Conservation (phyloP, 2,888 invertebrate species). For the Danaus chrysippus region DNA sequence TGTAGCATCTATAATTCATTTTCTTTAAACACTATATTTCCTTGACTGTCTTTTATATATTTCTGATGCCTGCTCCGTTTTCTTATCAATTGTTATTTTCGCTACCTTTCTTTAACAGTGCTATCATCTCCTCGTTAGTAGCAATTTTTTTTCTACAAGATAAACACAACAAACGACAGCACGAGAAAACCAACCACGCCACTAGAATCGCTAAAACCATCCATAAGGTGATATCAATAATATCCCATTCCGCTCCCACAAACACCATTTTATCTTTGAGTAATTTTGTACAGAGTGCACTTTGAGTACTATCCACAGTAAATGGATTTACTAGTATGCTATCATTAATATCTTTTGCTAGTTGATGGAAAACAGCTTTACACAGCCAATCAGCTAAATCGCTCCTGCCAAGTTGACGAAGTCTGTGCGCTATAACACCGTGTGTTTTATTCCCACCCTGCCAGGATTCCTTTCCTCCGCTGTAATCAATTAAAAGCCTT, state of each 20-base stretch:
- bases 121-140: slow-evolving; percentile 26
- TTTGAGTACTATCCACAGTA: slow-evolving; percentile 30
- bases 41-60: too few relatives aligned
- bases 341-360: slow-evolving; percentile 70
- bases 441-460: slow-evolving; percentile 80
- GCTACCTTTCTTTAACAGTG: slow-evolving; percentile 16
- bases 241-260: slow-evolving; percentile 41
- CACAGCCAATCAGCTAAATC: slow-evolving; percentile 82
- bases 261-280: slow-evolving; percentile 34
- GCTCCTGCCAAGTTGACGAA: slow-evolving; percentile 77
- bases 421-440: slow-evolving; percentile 71
- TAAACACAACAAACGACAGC: slow-evolving; percentile 29
- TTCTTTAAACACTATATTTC: too few relatives aligned
- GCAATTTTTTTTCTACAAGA: slow-evolving; percentile 22
- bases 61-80: too few relatives aligned
- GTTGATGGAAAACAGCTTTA: slow-evolving; percentile 73
- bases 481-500: slow-evolving; percentile 79
- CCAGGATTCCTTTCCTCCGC: slow-evolving; percentile 47
- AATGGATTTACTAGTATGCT: slow-evolving; percentile 41
- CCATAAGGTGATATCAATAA: slow-evolving; percentile 46
- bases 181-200: slow-evolving; percentile 33
- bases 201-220: slow-evolving; percentile 38
- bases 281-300: slow-evolving; percentile 29
- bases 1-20: too few relatives aligned
- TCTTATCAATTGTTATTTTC: too few relatives aligned